Base-by-base conservation (phyloP, 2,797 vertebrate genomes). In the Chromobotia macracanthus region DNA sequence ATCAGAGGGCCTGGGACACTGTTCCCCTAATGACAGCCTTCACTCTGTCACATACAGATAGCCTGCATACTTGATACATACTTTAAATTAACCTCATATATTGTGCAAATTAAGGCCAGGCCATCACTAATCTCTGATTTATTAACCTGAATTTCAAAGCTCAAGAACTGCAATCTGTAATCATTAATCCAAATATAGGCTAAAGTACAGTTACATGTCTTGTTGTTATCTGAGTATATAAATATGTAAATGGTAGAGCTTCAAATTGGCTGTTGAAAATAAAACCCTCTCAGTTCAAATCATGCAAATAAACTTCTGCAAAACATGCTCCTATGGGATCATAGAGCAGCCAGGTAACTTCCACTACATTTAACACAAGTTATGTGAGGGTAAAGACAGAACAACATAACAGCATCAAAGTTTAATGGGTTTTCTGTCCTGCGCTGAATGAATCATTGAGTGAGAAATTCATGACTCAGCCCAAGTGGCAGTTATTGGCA, bases 211-310 rank as follows among this genome's bases (percentile, higher is more conserved):
- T 25, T 23, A 25, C 38, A 28, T 72, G 21, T 68, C 51, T 9
- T 19, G 51, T 55, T 28, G 28, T 28, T 28, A 28, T 28, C 28
- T 55, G 18, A 19, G 51, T 51, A 51, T 23, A 68, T 9, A 4
- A 21, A 28, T 21, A 38, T 19, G 44, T 80, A 61, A 35, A 76
- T 83, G 13, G 12, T 67, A 56, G 65, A 38, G 70, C 23, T 71
- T 19, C 90, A 94, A 93, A 70, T 92, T 92, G 69, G 97, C 95
- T 97, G 28, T 28, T 28, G 28, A n/a, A n/a, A n/a, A n/a, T n/a
- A n/a, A 41, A 75, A 53, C 60, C 48, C 58, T 21, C 25, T 44
- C 2, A 46, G 25, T 19, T n/a, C 18, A 56, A 46, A 41, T 23
- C 25, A 11, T 66, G 23, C 23, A 58, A 58, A 73, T 8, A 31